These are phyloP conservation scores for Lanistes nyassanus DNA, from an alignment of 1,140 invertebrate genomes.

Conservation along the genomic window DNA sequence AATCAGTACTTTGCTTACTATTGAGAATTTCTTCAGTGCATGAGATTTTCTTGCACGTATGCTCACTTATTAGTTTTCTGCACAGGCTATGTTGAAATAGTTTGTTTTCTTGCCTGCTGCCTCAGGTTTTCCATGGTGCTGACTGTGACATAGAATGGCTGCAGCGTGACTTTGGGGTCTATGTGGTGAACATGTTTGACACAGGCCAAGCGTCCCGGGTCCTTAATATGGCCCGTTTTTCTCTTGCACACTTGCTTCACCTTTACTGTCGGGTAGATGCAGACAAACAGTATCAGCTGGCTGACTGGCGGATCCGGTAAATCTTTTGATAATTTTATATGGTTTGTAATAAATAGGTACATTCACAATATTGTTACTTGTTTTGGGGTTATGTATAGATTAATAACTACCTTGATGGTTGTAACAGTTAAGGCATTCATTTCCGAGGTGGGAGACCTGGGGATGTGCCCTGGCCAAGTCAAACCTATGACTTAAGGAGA, in stretches of 20 bases:
- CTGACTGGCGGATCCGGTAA: slow-evolving; percentile 93
- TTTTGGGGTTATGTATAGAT: too few relatives aligned
- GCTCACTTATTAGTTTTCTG: neutral
- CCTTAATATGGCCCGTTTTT: slow-evolving; percentile 76
- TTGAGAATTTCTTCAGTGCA: neutral
- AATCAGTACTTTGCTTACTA: neutral
- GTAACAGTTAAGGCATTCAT: too few relatives aligned
- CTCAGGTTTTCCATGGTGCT: slow-evolving; percentile 90
- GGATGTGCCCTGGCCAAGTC: too few relatives aligned
- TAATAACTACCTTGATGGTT: too few relatives aligned
- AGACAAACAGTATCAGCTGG: slow-evolving; percentile 92
- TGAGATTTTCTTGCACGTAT: neutral
- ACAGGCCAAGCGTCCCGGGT: slow-evolving; percentile 87
- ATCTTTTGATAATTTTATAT: neutral
- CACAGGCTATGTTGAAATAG: neutral
- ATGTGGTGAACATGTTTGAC: slow-evolving; percentile 98
- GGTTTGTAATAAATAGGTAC: slow-evolving; percentile 7
- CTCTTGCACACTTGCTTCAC: slow-evolving; percentile 83
- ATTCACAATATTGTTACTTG: neutral
- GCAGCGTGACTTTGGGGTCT: slow-evolving; percentile 93
- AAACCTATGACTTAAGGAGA: too few relatives aligned
- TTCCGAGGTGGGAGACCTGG: too few relatives aligned
- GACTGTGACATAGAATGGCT: slow-evolving; percentile 92
- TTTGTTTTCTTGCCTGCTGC: slow-evolving; percentile 8
- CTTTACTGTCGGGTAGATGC: slow-evolving; percentile 82